Percentiles rank a stretch among this genome's conserved stretches.
Evolutionary conservation across 2,797 vertebrate genomes (phyloP).

Genomic region (Nyctalus aviator): DNA sequence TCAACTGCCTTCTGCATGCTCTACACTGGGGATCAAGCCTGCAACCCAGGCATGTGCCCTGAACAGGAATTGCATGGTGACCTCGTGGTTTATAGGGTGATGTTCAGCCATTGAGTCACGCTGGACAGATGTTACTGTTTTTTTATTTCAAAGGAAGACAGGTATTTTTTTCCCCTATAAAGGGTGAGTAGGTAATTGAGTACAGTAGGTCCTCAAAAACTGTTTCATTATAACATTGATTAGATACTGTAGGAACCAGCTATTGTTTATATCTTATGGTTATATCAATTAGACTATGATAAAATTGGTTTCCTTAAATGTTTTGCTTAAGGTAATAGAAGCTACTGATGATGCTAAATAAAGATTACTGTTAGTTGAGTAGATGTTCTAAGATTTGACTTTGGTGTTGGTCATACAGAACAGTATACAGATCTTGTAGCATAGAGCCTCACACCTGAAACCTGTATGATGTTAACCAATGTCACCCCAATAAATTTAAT

Average conservation of each 20-base stretch:
- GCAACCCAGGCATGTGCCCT: too few species aligned
- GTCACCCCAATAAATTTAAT: too few species aligned
- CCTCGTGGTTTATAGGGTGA: too few species aligned
- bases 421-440: too few species aligned
- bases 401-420: too few species aligned
- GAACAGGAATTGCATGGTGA: too few species aligned
- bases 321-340: not conserved
- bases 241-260: not conserved
- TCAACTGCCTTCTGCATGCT: too few species aligned
- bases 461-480: too few species aligned
- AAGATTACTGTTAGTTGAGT: not conserved
- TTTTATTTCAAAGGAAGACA: constrained; percentile 30
- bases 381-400: not conserved
- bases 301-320: not conserved
- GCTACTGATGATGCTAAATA: not conserved
- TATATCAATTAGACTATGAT: not conserved
- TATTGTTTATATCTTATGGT: not conserved
- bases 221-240: not conserved
- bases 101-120: too few species aligned
- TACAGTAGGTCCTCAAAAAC: not conserved
- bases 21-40: too few species aligned
- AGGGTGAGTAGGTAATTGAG: not conserved
- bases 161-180: not conserved
- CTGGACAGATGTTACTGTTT: not conserved
- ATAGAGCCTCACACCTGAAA: too few species aligned